Evolutionary conservation across 2,888 invertebrate species (phyloP), one percentile per base, ranked within the genome.

Genomic region (Idaea dimidiata): DNA sequence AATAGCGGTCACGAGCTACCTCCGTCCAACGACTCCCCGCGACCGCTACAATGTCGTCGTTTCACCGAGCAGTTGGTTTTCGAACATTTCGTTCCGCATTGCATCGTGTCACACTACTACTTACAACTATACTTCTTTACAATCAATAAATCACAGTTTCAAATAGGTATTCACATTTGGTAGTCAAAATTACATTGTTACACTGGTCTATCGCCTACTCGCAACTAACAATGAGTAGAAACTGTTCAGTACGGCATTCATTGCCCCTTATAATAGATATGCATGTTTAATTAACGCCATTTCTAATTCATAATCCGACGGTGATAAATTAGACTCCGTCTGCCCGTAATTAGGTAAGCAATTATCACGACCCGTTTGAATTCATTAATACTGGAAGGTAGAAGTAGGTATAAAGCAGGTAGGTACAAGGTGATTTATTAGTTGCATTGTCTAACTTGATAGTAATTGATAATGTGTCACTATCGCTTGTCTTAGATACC

Each of bases 271-370:
- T 88, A 87, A 84, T 56, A 56, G 56, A 56, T 88, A 89, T 87
- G 86, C 88, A 89, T 88, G 89, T 89, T 89, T 88, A 88, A 91
- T 89, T 87, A 89, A 87, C 84, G 87, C 86, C 82, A 83, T 87
- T 83, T 84, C 86, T 89, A 89, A 91, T 90, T 91, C 89, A 90
- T 91, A 91, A 92, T 90, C 90, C 83, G 91, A 91, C 91, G 89
- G 83, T 91, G 90, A 91, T 89, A 89, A 89, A 92, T 91, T 86
- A 86, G 86, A 84, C 82, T 76, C 82, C 85, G 87, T 80, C 85
- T 86, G 84, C 82, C 75, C 80, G 87, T 90, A 91, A 92, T 89
- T 91, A 91, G 89, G 86, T 87, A 82, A 86, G 89, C 90, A 91
- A 91, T 91, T 91, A 91, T 88, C 86, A 88, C 86, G 83, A 85